phyloP scores from a whole-genome alignment of 2,797 vertebrate species.

The Sebastes matsubarae region DNA sequence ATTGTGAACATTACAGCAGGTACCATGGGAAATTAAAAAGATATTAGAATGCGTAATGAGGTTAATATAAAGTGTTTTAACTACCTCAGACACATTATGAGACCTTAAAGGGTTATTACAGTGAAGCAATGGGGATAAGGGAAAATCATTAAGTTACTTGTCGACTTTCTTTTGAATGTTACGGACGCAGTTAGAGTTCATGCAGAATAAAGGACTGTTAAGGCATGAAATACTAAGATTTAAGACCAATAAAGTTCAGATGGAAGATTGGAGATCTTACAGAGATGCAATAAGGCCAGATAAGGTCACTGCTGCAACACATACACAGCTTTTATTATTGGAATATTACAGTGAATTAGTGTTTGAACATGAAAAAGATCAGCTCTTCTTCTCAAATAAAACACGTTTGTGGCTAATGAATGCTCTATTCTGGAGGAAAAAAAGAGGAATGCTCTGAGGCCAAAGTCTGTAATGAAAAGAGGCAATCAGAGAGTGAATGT shows the following conservation, averaged over 20 bases:
- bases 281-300: neutral
- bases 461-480: conserved; percentile 47
- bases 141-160: neutral
- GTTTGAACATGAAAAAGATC: neutral
- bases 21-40: neutral
- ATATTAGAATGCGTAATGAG: neutral
- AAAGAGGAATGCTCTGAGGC: conserved; percentile 14
- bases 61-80: neutral
- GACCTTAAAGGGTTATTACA: neutral
- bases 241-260: neutral
- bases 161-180: neutral
- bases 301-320: neutral
- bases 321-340: neutral
- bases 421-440: neutral
- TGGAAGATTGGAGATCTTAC: neutral
- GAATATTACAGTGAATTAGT: neutral
- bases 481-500: conserved; percentile 49
- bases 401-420: conserved; percentile 7
- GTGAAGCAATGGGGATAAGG: neutral
- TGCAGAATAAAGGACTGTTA: neutral
- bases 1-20: neutral
- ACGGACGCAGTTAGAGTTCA: neutral
- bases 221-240: neutral
- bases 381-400: neutral
- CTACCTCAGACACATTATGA: neutral